These are phyloP conservation scores for Brachionus paranguensis DNA, from an alignment of 1,140 invertebrate species.

Conservation along the genomic window DNA sequence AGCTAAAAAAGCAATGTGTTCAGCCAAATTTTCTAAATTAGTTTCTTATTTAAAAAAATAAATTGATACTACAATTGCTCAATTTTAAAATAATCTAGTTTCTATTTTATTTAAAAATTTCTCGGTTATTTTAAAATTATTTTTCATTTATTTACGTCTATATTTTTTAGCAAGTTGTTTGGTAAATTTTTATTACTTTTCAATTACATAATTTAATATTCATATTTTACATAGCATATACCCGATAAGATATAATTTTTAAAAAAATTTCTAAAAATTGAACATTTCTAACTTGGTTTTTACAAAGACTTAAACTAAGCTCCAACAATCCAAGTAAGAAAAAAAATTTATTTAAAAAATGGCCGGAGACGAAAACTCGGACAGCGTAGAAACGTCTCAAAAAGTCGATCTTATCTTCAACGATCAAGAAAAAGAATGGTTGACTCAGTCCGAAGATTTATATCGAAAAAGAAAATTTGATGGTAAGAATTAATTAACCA, in stretches of 20 bases:
- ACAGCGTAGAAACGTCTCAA: background rate
- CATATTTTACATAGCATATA: background rate
- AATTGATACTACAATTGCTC: background rate
- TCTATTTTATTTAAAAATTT: background rate
- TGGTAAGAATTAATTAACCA: background rate
- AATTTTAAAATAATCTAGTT: background rate
- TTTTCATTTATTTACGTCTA: background rate
- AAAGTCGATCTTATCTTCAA: background rate
- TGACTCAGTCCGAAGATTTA: background rate
- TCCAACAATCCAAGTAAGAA: background rate
- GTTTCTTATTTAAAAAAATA: background rate
- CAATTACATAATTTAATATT: background rate
- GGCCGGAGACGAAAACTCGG: background rate
- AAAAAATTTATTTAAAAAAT: background rate
- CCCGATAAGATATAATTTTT: background rate
- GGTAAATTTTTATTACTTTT: background rate
- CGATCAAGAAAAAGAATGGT: slow-evolving; percentile 29
- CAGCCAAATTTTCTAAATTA: background rate
- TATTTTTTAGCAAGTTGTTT: background rate
- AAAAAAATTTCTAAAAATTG: background rate
- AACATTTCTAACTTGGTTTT: background rate
- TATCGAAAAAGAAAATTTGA: background rate
- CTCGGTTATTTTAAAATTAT: background rate
- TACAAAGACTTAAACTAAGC: background rate
- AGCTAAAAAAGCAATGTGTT: background rate